phyloP scores from a whole-genome alignment of 1,140 invertebrate species.

The Listronotus oregonensis region DNA sequence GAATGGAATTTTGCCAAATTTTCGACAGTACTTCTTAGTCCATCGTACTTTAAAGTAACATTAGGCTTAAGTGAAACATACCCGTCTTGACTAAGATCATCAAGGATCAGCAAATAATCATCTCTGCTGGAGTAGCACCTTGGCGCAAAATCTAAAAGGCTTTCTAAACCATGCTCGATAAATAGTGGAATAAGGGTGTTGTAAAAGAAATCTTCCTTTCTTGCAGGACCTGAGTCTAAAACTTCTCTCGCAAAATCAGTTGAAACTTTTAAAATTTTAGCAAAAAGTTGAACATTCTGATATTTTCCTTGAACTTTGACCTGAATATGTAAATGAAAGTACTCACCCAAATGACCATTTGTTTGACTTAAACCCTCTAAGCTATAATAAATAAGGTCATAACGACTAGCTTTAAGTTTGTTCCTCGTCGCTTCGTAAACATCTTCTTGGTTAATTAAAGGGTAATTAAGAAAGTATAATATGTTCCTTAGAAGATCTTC shows the following conservation, averaged over 20 bases:
- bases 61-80: constrained; percentile 20
- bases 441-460: constrained; percentile 15
- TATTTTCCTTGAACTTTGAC: background rate
- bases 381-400: background rate
- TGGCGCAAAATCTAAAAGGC: constrained; percentile 13
- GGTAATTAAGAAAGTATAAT: constrained; percentile 5
- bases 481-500: background rate
- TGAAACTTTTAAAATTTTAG: constrained; percentile 6
- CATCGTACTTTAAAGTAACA: constrained; percentile 8
- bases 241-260: background rate
- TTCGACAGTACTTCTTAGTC: constrained; percentile 15
- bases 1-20: constrained; percentile 37
- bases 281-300: constrained; percentile 8
- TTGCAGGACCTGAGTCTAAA: background rate
- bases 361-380: background rate
- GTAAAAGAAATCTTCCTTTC: constrained; percentile 22
- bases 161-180: background rate
- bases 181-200: background rate
- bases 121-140: constrained; percentile 16
- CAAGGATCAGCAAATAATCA: constrained; percentile 15
- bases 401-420: constrained; percentile 6
- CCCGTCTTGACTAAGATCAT: constrained; percentile 19
- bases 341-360: constrained; percentile 27
- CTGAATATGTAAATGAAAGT: constrained; percentile 9
- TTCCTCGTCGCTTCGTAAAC: constrained; percentile 3